Base-by-base conservation (phyloP, 2,888 invertebrate species). In the Spisula solida region DNA sequence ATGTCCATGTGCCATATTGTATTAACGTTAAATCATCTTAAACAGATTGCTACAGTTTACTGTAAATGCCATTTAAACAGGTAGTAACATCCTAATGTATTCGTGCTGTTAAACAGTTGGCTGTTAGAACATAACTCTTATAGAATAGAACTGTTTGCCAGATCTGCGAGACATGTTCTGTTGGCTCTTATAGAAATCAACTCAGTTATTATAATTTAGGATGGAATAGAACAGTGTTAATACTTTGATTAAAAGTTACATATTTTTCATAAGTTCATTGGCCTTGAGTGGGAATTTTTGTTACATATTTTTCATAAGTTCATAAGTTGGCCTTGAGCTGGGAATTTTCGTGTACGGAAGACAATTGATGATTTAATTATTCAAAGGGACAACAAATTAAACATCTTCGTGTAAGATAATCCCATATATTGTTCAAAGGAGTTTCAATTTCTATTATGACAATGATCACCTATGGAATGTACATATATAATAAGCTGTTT, bases 1-100 rank as follows among this genome's bases (percentile, higher is more conserved):
- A 20, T 20, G 0, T 60, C 29, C 75, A 34, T 41, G 79, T 25
- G 41, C 56, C 47, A 34, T 80, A 48, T 79, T 31, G 51, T 56
- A 78, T 80, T 80, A 79, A 82, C 55, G 55, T 55, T 56, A 55
- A 60, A 75, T 56, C 41, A 41, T 85, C 41, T 85, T 60, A 18
- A 84, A 25, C 41, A 34, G 34, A 82, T 56, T 60, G 1, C n/a
- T 20, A 60, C 25, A 60, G 20, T 60, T 60, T 20, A 34, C 34
- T 1, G 75, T 18, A 34, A 75, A 25, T 75, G 75, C 75, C 18
- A 31, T 75, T 75, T 75, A 18, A 75, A 34, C 14, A 75, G 16
- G 29, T 34, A 60, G 41, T 75, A 66, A 25, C 60, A n/a, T 66
- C 25, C 60, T 66, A 66, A 66, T 66, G 60, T 66, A 41, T 41